Conservation (phyloP, 2,113 vertebrate species). For the Xerus inauris region DNA sequence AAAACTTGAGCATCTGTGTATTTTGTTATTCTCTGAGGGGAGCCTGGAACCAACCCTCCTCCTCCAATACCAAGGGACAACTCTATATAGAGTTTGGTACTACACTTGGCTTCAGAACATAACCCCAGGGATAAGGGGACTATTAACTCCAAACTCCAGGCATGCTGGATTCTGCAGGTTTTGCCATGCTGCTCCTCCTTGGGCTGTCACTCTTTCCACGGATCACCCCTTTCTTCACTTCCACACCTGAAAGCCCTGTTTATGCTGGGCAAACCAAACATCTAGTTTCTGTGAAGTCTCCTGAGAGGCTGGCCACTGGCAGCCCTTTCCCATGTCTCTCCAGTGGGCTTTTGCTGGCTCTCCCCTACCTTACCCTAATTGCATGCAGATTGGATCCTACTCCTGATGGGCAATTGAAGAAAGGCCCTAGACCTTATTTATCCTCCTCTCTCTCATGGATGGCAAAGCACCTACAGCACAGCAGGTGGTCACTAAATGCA, state of each 20-base stretch:
- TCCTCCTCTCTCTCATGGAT: not conserved
- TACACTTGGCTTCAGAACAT: too few species aligned
- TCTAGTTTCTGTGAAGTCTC: not conserved
- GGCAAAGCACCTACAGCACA: not conserved
- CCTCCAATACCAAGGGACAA: too few species aligned
- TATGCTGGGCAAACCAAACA: not conserved
- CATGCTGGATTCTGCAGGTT: not conserved
- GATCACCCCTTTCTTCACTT: not conserved
- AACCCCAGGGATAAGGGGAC: not conserved
- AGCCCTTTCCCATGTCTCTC: not conserved
- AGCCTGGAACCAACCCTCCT: too few species aligned
- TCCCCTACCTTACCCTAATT: not conserved
- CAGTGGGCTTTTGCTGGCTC: too few species aligned
- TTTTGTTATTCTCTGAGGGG: too few species aligned
- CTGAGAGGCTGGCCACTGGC: not conserved
- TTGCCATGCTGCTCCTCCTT: fast-evolving
- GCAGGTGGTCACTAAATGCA: not conserved
- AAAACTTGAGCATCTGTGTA: too few species aligned
- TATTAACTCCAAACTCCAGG: not conserved
- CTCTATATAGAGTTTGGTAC: too few species aligned
- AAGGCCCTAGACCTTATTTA: not conserved
- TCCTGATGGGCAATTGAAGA: not conserved
- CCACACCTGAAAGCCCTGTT: not conserved
- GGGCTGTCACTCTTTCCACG: too few species aligned
- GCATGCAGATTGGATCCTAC: not conserved